Evolutionary conservation across 2,113 vertebrate genomes (phyloP), one percentile per base, ranked within the genome.

Genomic region (Willisornis vidua): DNA sequence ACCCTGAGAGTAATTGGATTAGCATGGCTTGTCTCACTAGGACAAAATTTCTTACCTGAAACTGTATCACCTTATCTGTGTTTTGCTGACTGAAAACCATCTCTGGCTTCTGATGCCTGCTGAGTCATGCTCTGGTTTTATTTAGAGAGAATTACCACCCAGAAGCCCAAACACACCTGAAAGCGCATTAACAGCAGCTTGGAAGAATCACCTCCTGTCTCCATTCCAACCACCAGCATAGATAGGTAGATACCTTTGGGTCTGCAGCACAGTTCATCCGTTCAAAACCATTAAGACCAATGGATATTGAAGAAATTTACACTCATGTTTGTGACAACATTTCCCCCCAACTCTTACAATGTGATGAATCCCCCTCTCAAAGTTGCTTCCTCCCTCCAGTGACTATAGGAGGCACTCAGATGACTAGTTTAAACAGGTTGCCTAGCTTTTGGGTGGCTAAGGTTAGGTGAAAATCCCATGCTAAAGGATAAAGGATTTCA

Each of bases 401-500:
- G 37, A 28, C 29, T 52, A 13, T 2, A 73, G n/a, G n/a, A 93
- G 26, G 28, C 67, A 19, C 23, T 62, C 79, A 74, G 23, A 88
- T 52, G 16, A 81, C 29, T 74, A 25, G 13, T 37, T 88, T 62
- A 55, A 33, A 19, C 24, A 14, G n/a, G 16, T 25, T 93, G 45
- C 12, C 22, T 33, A 9, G 41, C 12, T 72, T 89, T 66, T 45
- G 17, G 4, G 39, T 80, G 51, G 24, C 7, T 62, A 22, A 51
- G 73, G 6, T 70, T 68, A 67, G n/a, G 49, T 19, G 33, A 91
- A 94, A 93, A 89, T 82, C 39, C 14, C 24, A 65, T 29, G 37
- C 18, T 71, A 74, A 54, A 68, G 16, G 35, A 88, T 92, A 80
- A 93, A 85, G 48, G 35, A 35, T 48, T 94, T 95, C 71, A 67